Base-by-base conservation (phyloP, 2,888 invertebrate species). In the Parnassius orleans region DNA sequence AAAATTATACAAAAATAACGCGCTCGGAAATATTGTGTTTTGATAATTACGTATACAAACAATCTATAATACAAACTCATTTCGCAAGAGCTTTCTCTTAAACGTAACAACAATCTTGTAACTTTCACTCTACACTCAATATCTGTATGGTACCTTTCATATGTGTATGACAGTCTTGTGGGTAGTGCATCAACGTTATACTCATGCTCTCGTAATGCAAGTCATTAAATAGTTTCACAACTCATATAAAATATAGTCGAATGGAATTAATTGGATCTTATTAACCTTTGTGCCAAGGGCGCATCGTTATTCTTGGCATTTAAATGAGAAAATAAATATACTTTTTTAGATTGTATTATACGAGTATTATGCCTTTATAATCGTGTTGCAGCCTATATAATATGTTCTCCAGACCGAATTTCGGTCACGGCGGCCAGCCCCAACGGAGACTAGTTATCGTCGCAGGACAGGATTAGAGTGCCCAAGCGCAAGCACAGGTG, bases 61-160 rank as follows among this genome's bases (percentile, higher is more conserved):
- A 24, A 60, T 63, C 63, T 56, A 63, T 60, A 60, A 56, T 56
- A 63, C 59, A 60, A 59, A 53, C 53, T 47, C 54, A 52, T 60
- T 63, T 63, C 63, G 56, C 48, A 55, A 61, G 46, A 59, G 63
- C 63, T 63, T 63, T 63, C 63, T 60, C 63, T 60, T 47, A 48
- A 53, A 46, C 52, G 47, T 15, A 52, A 56, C 14, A 14, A 48
- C 55, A 24, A 63, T 59, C 59, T 56, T 52, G 42, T 42, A 10
- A 59, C 63, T 63, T 63, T 63, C 63, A 60, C 63, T 55, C 14
- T 55, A 55, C 53, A 62, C 58, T 63, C 55, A 41, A 47, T 52
- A 47, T 44, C 52, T 24, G 54, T 42, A 55, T 43, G 52, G 12
- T 42, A 50, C 53, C 15, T 55, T 56, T 15, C 44, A 15, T 58